Evolutionary conservation across 2,797 vertebrate species (phyloP), one percentile per base, ranked within the genome.

Genomic region (Gallirallus australis): DNA sequence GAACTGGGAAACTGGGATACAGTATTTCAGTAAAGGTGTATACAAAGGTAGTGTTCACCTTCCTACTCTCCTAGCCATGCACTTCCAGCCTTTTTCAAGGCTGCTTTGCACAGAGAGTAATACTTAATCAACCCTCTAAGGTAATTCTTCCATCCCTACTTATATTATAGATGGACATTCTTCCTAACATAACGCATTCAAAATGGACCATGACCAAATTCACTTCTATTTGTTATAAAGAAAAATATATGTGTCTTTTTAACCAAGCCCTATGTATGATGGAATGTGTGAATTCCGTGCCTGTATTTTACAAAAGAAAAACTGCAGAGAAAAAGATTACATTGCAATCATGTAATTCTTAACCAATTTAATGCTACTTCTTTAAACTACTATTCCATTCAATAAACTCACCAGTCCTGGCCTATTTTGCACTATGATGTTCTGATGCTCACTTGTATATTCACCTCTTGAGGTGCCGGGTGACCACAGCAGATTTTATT

Each of bases 221-320:
- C 45, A 80, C 15, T 75, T 86, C 40, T 1, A 0, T 65, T 71
- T 79, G 23, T 72, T 79, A 66, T 16, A 72, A 53, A 66, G 35
- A 86, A 89, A 86, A 64, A 63, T 1, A 21, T 1, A 45, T 0
- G 1, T 15, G 20, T 68, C 70, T 75, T 92, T 84, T 47, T 33
- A 73, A 90, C 6, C 24, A 79, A 91, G 11, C 12, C 60, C 4
- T 21, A 39, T n/a, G 28, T 50, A 57, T 13, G 50, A 73, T 19
- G 57, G 45, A 86, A 87, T 0, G 1, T 20, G 61, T 4, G 23
- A 65, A 86, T 77, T 72, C 56, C 21, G 20, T 16, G 23, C 25
- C 59, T 60, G 8, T 30, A 72, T 81, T 88, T 91, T 83, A 79
- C 66, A 84, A 56, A 19, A 69, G n/a, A 89, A 96, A 89, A 91